These are phyloP conservation scores for Sciurus carolinensis DNA, from an alignment of 2,797 vertebrate species.

Conservation along the genomic window DNA sequence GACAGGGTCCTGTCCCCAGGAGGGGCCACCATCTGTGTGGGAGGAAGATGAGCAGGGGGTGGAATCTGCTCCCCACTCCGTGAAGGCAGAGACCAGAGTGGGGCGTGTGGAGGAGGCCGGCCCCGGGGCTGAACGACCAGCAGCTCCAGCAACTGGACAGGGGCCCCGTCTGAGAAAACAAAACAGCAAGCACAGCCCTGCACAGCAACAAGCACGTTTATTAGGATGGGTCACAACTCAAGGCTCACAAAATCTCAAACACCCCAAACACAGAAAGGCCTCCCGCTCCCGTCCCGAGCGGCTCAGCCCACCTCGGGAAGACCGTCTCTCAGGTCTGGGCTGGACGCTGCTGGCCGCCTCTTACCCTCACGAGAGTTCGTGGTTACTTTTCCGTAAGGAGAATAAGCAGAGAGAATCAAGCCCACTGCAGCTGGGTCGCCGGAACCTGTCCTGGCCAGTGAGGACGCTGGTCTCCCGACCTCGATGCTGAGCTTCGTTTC, in stretches of 20 bases:
- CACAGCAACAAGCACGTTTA: neutral
- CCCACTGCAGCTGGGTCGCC: accelerated
- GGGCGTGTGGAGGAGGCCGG: accelerated
- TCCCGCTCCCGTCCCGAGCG: neutral
- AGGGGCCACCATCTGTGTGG: accelerated
- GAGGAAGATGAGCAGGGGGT: neutral
- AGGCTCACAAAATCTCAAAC: neutral
- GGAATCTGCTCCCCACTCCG: neutral
- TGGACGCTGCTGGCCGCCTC: no score
- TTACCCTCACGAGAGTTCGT: accelerated
- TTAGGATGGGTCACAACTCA: no score
- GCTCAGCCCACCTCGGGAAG: accelerated
- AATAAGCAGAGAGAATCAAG: neutral
- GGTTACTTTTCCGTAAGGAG: neutral
- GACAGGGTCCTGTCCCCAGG: neutral
- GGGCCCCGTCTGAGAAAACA: neutral
- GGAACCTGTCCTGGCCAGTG: no score
- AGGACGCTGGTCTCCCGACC: no score
- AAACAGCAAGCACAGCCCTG: no score
- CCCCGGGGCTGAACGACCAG: accelerated
- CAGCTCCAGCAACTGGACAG: no score
- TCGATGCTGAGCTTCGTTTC: no score
- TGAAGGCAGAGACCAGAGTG: neutral
- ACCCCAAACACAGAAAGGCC: neutral
- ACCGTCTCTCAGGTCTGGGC: neutral